Evolutionary conservation across 2,797 vertebrate genomes (phyloP).

Genomic region (Amazona ochrocephala): DNA sequence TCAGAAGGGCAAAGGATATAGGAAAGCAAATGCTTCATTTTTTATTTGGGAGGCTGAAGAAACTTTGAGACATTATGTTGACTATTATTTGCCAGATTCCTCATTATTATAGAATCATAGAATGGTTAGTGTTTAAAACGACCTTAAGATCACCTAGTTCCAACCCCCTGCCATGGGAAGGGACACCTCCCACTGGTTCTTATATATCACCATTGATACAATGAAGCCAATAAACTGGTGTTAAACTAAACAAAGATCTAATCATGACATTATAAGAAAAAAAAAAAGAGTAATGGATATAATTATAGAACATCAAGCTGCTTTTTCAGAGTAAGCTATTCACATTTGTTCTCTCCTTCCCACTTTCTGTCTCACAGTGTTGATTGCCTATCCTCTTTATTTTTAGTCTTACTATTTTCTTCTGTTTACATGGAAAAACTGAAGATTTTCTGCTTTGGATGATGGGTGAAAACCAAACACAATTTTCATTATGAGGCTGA

Average conservation of each 20-base stretch:
- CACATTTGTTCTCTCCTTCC: neutral
- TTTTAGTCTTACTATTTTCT: conserved; percentile 41
- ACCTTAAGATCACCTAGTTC: neutral
- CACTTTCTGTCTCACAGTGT: neutral
- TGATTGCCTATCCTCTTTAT: neutral
- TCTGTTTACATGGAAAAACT: conserved; percentile 48
- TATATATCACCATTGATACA: neutral
- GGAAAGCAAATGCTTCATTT: neutral
- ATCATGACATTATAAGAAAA: neutral
- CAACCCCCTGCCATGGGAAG: neutral
- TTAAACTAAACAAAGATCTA: neutral
- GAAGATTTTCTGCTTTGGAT: neutral
- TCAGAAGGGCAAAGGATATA: neutral
- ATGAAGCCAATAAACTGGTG: neutral
- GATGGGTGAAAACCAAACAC: neutral
- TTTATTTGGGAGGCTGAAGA: neutral
- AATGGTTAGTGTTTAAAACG: neutral
- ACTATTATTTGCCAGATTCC: neutral
- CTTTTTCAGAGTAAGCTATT: neutral
- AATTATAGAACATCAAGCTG: neutral
- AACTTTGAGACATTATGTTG: neutral
- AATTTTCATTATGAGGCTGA: neutral
- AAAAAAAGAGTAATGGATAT: neutral
- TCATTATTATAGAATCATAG: neutral
- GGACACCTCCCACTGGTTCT: neutral